Base-by-base conservation (phyloP, 1,140 invertebrate species). In the Chrysomallon squamiferum region DNA sequence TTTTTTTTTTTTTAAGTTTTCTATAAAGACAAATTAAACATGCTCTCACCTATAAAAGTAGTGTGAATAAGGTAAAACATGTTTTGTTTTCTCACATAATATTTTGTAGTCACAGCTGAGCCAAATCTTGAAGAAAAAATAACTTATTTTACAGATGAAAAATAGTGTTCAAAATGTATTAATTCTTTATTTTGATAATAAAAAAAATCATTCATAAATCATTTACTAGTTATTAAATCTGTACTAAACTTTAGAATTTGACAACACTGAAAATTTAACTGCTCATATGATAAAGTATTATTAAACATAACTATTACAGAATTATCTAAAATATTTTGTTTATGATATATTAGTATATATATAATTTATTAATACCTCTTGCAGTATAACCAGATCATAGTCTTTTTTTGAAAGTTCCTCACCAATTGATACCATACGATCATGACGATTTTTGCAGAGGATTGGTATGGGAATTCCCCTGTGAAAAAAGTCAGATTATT, bases 11-110 rank as follows among this genome's bases (percentile, higher is more conserved):
- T n/a, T n/a, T n/a, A n/a, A n/a, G n/a, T n/a, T n/a, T n/a, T n/a
- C n/a, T n/a, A n/a, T n/a, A n/a, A n/a, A n/a, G n/a, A n/a, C n/a
- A n/a, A n/a, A n/a, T n/a, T n/a, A n/a, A n/a, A n/a, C n/a, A n/a
- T n/a, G n/a, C n/a, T 38, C 5, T 38, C 35, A 94, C 92, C 94
- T 97, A 80, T 94, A 92, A 85, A 97, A 98, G 82, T 98, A 98
- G 87, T 97, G 93, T 1, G 91, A 90, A 87, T 92, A 92, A 9
- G 93, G 94, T 52, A 96, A 83, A n/a, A 86, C 84, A 63, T 79
- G 79, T 45, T 87, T 81, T 2, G 90, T 86, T 78, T 88, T 89
- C 0, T 90, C 82, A 70, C 89, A 89, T 20, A 87, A 57, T 35
- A 75, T 86, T 69, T 92, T 84, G 85, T 90, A 97, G 85, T 96